phyloP scores from a whole-genome alignment of 2,888 invertebrate genomes.

The Punctoribates punctum region DNA sequence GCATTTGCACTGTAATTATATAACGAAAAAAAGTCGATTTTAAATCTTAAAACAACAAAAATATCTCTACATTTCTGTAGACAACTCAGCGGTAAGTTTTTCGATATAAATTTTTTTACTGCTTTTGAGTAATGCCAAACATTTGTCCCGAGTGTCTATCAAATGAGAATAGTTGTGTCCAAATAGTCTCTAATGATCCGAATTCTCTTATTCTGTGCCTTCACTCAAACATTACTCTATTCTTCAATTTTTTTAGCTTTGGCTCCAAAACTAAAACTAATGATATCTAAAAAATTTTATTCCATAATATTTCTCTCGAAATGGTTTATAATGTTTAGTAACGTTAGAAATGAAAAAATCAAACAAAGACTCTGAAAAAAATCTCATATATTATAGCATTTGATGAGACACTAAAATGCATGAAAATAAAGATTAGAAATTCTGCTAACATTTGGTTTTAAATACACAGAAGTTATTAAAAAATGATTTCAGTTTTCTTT shows the following conservation, averaged over 20 bases:
- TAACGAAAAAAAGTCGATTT: neutral
- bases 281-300: neutral
- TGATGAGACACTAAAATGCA: too few relatives aligned
- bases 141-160: constrained; percentile 31
- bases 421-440: too few relatives aligned
- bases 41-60: constrained; percentile 18
- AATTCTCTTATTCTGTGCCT: neutral
- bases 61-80: neutral
- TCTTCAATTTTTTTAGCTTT: neutral
- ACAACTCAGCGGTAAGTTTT: constrained; percentile 16
- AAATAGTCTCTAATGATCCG: constrained; percentile 30
- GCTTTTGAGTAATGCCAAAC: constrained; percentile 25
- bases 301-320: neutral
- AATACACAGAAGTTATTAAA: neutral
- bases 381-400: too few relatives aligned
- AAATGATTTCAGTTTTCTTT: neutral
- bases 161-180: neutral
- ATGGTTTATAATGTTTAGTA: constrained; percentile 17
- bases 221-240: constrained; percentile 5
- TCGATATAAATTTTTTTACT: constrained; percentile 20
- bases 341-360: too few relatives aligned
- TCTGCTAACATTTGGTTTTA: neutral
- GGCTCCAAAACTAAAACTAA: neutral
- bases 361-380: too few relatives aligned
- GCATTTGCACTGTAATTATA: constrained; percentile 6